Conservation (phyloP, 92 coral and sea anemone species). For the Chrysogorgia sp. region DNA sequence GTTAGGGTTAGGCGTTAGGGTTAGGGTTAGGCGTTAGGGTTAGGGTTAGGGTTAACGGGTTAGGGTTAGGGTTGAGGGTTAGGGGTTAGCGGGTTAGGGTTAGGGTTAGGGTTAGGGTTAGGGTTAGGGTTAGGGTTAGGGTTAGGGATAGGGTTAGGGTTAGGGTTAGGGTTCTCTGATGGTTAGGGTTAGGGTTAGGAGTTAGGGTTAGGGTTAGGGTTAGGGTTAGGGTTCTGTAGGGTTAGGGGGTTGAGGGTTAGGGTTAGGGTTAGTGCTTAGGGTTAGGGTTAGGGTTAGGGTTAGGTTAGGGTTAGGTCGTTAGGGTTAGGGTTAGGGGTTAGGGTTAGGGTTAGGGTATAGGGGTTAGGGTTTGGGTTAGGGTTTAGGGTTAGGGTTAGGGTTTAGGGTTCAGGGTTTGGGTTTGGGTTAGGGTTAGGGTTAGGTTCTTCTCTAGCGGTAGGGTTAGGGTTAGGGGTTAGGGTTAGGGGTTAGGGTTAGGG, state of each 20-base stretch:
- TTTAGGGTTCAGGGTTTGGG: constrained; percentile 32
- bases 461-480: constrained; percentile 23
- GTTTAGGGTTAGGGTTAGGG: constrained; percentile 57
- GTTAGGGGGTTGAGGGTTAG: constrained; percentile 51
- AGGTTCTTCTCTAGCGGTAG: constrained; percentile 31
- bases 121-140: constrained; percentile 50
- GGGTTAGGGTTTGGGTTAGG: constrained; percentile 47
- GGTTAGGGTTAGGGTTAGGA: constrained; percentile 57
- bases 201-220: too few relatives aligned
- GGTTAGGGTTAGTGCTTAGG: constrained; percentile 56
- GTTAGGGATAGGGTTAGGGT: constrained; percentile 29
- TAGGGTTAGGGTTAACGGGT: constrained; percentile 44
- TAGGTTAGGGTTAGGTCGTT: constrained; percentile 25
- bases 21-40: constrained; percentile 27
- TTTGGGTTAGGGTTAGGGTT: constrained; percentile 20
- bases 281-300: constrained; percentile 60
- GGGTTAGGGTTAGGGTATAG: constrained; percentile 34
- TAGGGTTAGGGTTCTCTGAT: constrained; percentile 49
- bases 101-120: constrained; percentile 42
- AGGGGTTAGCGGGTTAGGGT: constrained; percentile 28
- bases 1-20: constrained; percentile 46
- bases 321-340: constrained; percentile 49
- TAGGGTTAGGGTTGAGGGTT: constrained; percentile 38
- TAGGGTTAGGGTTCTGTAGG: constrained; percentile 46
- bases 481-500: constrained; percentile 41